A percentile compares a stretch with the other conserved stretches of the same genome.
These are phyloP conservation scores for Heliconius sara DNA, from an alignment of 2,888 invertebrate genomes.

Conservation along the genomic window DNA sequence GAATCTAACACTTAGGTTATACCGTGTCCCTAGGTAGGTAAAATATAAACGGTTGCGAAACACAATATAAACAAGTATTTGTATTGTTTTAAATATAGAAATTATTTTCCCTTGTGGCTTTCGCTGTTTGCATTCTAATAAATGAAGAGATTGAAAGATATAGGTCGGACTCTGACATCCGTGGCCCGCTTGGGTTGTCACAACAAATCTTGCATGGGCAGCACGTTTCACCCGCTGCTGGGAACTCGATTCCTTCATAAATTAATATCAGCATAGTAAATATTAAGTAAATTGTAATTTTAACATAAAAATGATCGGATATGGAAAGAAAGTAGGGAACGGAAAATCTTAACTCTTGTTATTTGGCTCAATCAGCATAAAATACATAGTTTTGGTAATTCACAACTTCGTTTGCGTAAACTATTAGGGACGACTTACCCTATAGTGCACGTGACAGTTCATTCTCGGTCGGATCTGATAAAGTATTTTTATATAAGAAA, in stretches of 20 bases:
- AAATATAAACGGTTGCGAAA: slow-evolving; percentile 28
- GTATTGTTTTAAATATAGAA: slow-evolving; percentile 35
- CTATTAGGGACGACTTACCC: too few relatives aligned
- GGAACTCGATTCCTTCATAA: neutral
- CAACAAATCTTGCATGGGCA: slow-evolving; percentile 49
- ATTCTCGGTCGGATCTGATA: too few relatives aligned
- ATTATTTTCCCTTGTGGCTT: slow-evolving; percentile 35
- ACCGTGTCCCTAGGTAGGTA: slow-evolving; percentile 11
- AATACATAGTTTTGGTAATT: too few relatives aligned
- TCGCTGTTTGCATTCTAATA: slow-evolving; percentile 42
- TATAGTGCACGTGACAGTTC: too few relatives aligned
- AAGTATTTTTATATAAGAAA: too few relatives aligned
- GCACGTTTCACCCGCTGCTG: slow-evolving; percentile 43
- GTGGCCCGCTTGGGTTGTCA: slow-evolving; percentile 39
- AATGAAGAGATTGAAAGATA: slow-evolving; percentile 51
- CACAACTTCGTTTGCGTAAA: too few relatives aligned
- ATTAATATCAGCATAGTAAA: neutral
- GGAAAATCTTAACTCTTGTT: neutral
- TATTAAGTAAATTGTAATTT: neutral
- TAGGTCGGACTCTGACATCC: slow-evolving; percentile 43
- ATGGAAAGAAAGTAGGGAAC: neutral
- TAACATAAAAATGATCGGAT: neutral
- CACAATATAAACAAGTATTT: slow-evolving; percentile 13
- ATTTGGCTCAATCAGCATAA: too few relatives aligned
- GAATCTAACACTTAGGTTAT: slow-evolving; percentile 27